Percentiles rank a stretch among this genome's conserved stretches.
phyloP scores from a whole-genome alignment of 2,113 vertebrate genomes.

The Bambusicola thoracicus region DNA sequence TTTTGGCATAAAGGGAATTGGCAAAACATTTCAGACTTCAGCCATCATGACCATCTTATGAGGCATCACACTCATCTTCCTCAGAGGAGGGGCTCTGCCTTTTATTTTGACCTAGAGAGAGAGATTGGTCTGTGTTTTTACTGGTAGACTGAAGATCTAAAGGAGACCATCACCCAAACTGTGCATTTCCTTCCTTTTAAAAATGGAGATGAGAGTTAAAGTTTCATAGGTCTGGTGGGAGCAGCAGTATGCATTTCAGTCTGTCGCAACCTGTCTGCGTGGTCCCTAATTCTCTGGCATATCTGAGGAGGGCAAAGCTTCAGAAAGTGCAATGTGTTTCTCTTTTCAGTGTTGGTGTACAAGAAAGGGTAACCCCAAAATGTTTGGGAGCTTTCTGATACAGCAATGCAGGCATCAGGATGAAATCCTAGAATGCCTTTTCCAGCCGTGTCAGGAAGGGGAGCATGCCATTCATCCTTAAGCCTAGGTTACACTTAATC shows the following conservation, averaged over 20 bases:
- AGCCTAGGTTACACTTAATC: not conserved
- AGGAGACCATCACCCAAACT: not conserved
- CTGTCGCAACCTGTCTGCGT: not conserved
- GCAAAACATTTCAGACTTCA: conserved; percentile 14
- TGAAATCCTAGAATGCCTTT: not conserved
- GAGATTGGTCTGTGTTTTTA: not conserved
- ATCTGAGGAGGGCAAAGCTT: not conserved
- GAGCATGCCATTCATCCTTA: not conserved
- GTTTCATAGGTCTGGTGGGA: conserved; percentile 12
- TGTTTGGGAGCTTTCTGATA: not conserved
- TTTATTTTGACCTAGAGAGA: not conserved
- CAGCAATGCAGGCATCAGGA: not conserved
- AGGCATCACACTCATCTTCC: not conserved
- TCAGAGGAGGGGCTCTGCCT: not conserved
- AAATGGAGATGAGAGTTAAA: not conserved
- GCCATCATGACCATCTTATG: not conserved
- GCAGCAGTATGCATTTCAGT: conserved; percentile 3
- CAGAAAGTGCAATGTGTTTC: not conserved
- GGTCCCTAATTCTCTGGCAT: not conserved
- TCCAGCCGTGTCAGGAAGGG: not conserved
- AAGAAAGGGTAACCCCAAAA: not conserved
- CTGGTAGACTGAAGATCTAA: not conserved
- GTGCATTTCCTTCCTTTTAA: not conserved
- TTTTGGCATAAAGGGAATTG: too few relatives aligned
- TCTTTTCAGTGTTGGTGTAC: not conserved